These are phyloP conservation scores for Drosophila oshimai DNA, from an alignment of 1,140 invertebrate genomes.

Conservation along the genomic window DNA sequence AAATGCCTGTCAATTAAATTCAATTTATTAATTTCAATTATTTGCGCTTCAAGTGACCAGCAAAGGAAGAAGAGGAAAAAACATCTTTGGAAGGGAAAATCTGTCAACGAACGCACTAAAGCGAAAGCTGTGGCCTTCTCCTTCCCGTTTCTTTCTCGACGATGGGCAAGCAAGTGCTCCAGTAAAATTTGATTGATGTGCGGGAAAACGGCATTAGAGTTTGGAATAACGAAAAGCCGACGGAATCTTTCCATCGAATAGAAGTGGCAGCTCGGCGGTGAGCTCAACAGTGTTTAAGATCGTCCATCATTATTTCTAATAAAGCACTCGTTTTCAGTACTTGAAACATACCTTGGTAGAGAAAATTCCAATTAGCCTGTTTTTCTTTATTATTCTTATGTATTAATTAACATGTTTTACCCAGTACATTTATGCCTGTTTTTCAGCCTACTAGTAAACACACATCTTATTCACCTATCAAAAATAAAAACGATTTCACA, in stretches of 20 bases:
- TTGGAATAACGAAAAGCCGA: slow-evolving; percentile 10
- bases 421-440: too few relatives aligned
- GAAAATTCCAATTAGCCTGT: too few relatives aligned
- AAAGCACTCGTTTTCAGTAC: too few relatives aligned
- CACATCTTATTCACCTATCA: too few relatives aligned
- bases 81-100: slow-evolving; percentile 26
- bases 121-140: slow-evolving; percentile 37
- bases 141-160: neutral
- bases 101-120: slow-evolving; percentile 61
- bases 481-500: too few relatives aligned
- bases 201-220: neutral
- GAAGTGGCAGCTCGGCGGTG: neutral
- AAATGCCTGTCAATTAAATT: slow-evolving; percentile 77
- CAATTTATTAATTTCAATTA: slow-evolving; percentile 80
- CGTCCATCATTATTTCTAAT: too few relatives aligned
- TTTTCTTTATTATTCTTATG: too few relatives aligned
- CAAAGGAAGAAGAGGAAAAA: slow-evolving; percentile 1
- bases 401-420: too few relatives aligned
- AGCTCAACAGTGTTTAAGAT: neutral
- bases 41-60: slow-evolving; percentile 68
- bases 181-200: slow-evolving; percentile 58
- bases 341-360: too few relatives aligned
- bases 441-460: too few relatives aligned
- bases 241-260: neutral
- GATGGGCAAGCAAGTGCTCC: slow-evolving; percentile 31